Base-by-base conservation (phyloP, 2,888 invertebrate genomes). In the Leptogaster cylindrica region DNA sequence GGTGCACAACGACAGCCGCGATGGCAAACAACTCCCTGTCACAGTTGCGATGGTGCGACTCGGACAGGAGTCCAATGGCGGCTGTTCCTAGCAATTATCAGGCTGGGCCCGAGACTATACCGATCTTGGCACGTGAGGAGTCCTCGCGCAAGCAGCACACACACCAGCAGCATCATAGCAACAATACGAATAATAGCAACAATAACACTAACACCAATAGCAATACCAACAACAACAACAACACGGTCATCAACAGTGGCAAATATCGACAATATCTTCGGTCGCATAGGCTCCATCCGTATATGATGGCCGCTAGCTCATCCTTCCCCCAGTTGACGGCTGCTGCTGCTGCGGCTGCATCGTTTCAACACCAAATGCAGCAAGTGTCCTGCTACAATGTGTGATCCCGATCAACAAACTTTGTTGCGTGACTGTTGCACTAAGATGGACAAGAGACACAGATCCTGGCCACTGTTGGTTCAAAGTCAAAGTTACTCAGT, bases 371-470 rank as follows among this genome's bases (percentile, higher is more conserved):
- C 44, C 84, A 82, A 76, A 81, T 82, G 76, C 83, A 83, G 81
- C 84, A 85, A 79, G 84, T 85, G 77, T 81, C 81, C 73, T 85
- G 85, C 79, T 85, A 85, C 75, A 85, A 85, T 78, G 85, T 85
- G 83, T 85, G 85, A 85, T n/a, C n/a, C n/a, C n/a, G n/a, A n/a
- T 84, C 79, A 55, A 69, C 41, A 61, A 41, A 61, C 28, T 61
- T 44, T 44, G 44, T 44, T 44, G 28, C 36, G 23, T 46, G 14
- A 25, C 10, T 44, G 44, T 44, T 44, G 44, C 18, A 23, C 46
- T 46, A n/a, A n/a, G n/a, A n/a, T n/a, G n/a, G n/a, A n/a, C n/a
- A n/a, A n/a, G n/a, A n/a, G n/a, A n/a, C n/a, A n/a, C n/a, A n/a
- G n/a, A n/a, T n/a, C n/a, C n/a, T n/a, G n/a, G n/a, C n/a, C n/a